Evolutionary conservation across 2,888 invertebrate genomes (phyloP), one percentile per base, ranked within the genome.

Genomic region (Watsonalla binaria): DNA sequence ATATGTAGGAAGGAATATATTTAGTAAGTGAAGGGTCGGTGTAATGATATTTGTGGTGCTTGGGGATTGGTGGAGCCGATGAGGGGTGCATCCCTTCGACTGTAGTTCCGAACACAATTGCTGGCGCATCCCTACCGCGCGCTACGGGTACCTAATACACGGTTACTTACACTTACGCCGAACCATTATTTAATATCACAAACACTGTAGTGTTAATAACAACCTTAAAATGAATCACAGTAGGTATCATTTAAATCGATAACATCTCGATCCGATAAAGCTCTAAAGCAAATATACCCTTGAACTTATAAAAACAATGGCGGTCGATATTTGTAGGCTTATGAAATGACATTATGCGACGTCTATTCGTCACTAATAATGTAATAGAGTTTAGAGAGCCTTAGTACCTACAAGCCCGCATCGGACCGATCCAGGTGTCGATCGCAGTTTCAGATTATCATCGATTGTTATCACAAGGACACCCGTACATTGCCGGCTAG

Each of bases 391-490:
- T 6, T 14, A 73, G 61, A 65, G 62, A 57, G 4, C 24, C 24
- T 45, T 63, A 70, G 66, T 55, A 66, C n/a, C n/a, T n/a, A n/a
- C 60, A 55, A 63, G 72, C 89, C 89, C 89, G 88, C 87, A 90
- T 89, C 76, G 68, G 61, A 15, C 72, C 64, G 72, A 72, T 72
- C 89, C 89, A 89, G 88, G 89, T 90, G 89, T 78, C 78, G 88
- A 87, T 88, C 76, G 78, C 66, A 74, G 70, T 66, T 64, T 62
- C 68, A 82, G 86, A 86, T 87, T 80, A 82, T 74, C 80, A 68
- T 62, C 62, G 86, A 87, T 86, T 60, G 55, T 70, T 82, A 88
- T 89, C 89, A 76, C 81, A 77, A 76, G 82, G 80, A 80, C 81
- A 76, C 86, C 86, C 87, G 83, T 84, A 83, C 78, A 69, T 65